Percentiles rank a stretch among this genome's conserved stretches.
phyloP scores from a whole-genome alignment of 2,113 vertebrate genomes.

The Jacana jacana region DNA sequence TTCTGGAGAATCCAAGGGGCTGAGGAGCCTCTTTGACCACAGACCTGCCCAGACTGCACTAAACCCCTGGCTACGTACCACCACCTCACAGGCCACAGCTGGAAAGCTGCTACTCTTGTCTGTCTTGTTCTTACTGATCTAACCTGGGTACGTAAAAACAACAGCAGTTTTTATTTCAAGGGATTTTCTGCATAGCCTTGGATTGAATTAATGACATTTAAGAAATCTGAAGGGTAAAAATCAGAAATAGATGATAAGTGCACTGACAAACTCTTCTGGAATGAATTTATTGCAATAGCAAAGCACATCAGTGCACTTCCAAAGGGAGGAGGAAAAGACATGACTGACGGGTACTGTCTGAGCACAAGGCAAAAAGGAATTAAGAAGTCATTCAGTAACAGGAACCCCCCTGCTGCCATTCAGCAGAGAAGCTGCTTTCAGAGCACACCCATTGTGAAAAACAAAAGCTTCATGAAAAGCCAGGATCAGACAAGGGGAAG shows the following conservation, averaged over 20 bases:
- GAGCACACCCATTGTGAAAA: constrained; percentile 5
- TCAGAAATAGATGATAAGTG: background rate
- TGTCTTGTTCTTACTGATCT: background rate
- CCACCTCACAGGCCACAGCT: background rate
- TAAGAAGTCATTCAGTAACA: constrained; percentile 21
- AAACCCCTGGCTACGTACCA: background rate
- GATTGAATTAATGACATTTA: background rate
- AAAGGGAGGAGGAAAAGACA: background rate
- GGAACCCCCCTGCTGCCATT: constrained; percentile 10
- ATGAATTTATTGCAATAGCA: background rate
- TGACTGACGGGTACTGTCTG: background rate
- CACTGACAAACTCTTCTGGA: background rate
- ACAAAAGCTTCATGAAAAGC: background rate
- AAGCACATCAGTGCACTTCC: background rate
- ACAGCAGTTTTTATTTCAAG: background rate
- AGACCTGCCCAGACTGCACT: background rate
- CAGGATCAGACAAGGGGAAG: background rate
- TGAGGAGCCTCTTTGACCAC: background rate
- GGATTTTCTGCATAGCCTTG: background rate
- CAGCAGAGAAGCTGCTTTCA: constrained; percentile 9
- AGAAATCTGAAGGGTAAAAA: background rate
- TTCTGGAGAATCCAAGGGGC: background rate
- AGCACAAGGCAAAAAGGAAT: background rate
- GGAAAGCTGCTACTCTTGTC: background rate
- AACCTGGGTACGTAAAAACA: accelerated